Evolutionary conservation across 2,797 vertebrate species (phyloP).

Genomic region (Sebastes taczanowskii): DNA sequence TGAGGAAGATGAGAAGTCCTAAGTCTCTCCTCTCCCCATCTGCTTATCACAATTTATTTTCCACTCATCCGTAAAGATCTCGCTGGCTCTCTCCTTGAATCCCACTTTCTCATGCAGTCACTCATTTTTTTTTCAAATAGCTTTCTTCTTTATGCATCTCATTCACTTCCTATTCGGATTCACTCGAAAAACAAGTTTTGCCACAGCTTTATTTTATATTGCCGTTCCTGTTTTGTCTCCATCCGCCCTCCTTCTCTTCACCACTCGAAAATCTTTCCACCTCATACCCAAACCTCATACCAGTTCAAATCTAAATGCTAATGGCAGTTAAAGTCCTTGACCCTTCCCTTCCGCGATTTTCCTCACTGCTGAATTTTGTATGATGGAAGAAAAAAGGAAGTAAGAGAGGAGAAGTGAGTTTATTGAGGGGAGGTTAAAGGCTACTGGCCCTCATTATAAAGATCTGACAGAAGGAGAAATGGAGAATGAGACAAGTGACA

Average conservation of each 20-base stretch:
- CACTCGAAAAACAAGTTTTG: conserved; percentile 34
- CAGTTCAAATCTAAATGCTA: conserved; percentile 79
- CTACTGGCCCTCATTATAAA: conserved; percentile 63
- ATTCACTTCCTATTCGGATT: conserved; percentile 11
- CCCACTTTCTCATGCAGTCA: conserved; percentile 3
- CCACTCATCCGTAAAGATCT: conserved; percentile 11
- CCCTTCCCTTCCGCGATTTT: conserved; percentile 50
- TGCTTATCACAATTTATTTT: conserved; percentile 8
- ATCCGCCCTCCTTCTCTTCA: background rate
- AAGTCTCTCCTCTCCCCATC: conserved; percentile 2
- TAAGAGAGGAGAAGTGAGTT: conserved; percentile 40
- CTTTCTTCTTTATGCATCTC: conserved; percentile 6
- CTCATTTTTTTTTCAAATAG: conserved; percentile 34
- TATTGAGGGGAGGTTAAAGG: conserved; percentile 72
- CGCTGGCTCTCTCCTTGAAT: conserved; percentile 2
- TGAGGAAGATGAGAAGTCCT: background rate
- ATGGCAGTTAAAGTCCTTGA: conserved; percentile 74
- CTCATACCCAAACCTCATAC: conserved; percentile 52
- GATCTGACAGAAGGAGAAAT: conserved; percentile 45
- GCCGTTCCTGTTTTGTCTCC: background rate
- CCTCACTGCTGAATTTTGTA: conserved; percentile 68
- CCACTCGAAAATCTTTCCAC: conserved; percentile 42
- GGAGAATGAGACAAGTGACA: conserved; percentile 35
- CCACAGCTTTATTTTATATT: conserved; percentile 18
- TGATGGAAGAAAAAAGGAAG: conserved; percentile 59